Evolutionary conservation across 2,888 invertebrate species (phyloP).

Genomic region (Caenorhabditis drosophilae): DNA sequence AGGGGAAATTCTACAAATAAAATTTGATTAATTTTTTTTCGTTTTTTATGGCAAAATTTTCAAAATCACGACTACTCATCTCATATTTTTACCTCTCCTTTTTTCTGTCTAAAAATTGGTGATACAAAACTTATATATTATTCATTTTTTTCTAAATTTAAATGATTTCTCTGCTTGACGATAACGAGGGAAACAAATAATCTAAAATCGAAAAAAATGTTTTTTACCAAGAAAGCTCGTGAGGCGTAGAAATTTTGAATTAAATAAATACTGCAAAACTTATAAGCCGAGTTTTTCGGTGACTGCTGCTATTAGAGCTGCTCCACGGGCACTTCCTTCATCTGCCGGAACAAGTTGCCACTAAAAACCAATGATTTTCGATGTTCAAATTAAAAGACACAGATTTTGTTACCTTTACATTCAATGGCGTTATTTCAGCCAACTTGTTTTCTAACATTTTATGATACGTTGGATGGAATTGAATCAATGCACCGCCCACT

Average conservation of each 20-base stretch:
- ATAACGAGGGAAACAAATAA: not conserved
- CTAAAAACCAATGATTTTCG: constrained; percentile 46
- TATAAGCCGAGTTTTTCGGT: constrained; percentile 41
- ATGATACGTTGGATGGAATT: constrained; percentile 69
- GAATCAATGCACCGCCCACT: constrained; percentile 69
- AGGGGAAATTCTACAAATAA: no score
- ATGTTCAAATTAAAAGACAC: not conserved
- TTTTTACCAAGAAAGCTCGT: not conserved
- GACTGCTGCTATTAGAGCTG: constrained; percentile 69
- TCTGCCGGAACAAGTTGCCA: constrained; percentile 68
- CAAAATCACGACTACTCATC: no score
- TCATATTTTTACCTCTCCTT: no score
- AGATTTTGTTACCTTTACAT: constrained; percentile 46
- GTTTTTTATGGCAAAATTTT: no score
- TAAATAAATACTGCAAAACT: not conserved
- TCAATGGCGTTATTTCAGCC: constrained; percentile 60
- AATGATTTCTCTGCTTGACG: not conserved
- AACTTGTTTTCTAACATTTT: constrained; percentile 61
- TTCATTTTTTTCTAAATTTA: not conserved
- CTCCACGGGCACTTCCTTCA: constrained; percentile 68
- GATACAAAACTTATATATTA: not conserved
- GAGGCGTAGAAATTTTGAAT: not conserved
- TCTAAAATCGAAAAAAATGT: not conserved
- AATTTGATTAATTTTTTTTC: no score
- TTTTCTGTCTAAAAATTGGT: not conserved